Evolutionary conservation across 2,113 vertebrate genomes (phyloP), one percentile per base, ranked within the genome.

Genomic region (Melanostigma gelatinosum): DNA sequence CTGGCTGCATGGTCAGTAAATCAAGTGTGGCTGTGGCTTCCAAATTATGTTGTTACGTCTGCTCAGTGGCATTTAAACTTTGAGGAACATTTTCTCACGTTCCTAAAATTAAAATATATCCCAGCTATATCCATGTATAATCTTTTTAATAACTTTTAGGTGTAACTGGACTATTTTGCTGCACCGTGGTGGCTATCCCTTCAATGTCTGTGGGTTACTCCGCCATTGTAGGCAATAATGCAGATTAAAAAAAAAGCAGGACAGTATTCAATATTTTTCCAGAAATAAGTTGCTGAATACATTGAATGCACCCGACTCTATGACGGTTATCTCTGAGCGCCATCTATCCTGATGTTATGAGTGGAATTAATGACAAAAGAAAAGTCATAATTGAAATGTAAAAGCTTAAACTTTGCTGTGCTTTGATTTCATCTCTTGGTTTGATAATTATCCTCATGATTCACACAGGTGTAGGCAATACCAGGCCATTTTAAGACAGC

Each of bases 1-100:
- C 75, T 64, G 38, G 61, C 38, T 72, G 42, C 61, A 75, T 22
- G 32, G 68, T 84, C 72, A 69, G 50, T 81, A 67, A 86, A 88
- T 87, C 83, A 79, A 58, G 8, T 64, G 52, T 46, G 55, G 42
- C 36, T 70, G 70, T 61, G 81, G 40, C 52, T 61, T 72, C 6
- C 24, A 62, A 77, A 60, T 52, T 10, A 84, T 78, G 34, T 34
- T 34, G 32, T 34, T 81, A 54, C 55, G 69, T 16, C 22, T 50
- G 38, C 27, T 11, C 7, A 69, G 8, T 6, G 3, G 65, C 61
- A 70, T n/a, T 50, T 52, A 40, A 64, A 77, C 29, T 34, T 6
- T 13, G n/a, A 24, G 11, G n/a, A 27, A 65, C n/a, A 18, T 36
- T 63, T 77, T 50, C 27, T 80, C 24, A 29, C 4, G 16, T 46